Evolutionary conservation across 2,797 vertebrate genomes (phyloP).

Genomic region (Threskiornis aethiopicus): DNA sequence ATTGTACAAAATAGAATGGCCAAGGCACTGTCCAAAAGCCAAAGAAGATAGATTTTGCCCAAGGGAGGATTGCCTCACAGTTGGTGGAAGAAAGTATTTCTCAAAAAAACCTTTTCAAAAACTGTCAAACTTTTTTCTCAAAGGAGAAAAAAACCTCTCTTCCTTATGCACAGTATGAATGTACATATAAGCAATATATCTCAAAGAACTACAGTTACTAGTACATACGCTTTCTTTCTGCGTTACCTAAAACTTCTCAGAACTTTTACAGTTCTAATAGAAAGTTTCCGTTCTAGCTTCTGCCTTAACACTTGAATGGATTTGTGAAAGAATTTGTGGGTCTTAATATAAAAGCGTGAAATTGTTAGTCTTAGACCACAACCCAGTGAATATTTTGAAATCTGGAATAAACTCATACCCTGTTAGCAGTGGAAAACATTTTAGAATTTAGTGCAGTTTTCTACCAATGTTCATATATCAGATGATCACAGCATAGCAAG

Average conservation of each 20-base stretch:
- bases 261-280: neutral
- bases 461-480: neutral
- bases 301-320: neutral
- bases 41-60: neutral
- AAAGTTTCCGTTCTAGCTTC: neutral
- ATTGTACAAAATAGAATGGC: neutral
- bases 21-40: neutral
- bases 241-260: neutral
- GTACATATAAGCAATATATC: neutral
- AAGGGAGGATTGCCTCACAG: neutral
- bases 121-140: neutral
- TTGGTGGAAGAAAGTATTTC: neutral
- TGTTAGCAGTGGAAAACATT: neutral
- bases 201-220: neutral
- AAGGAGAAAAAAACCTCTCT: neutral
- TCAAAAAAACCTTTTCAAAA: neutral
- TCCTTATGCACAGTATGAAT: neutral
- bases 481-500: neutral
- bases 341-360: neutral
- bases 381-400: neutral
- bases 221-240: neutral
- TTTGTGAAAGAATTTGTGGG: neutral
- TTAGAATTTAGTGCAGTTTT: neutral
- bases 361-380: neutral
- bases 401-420: neutral